Conservation (phyloP, 2,797 vertebrate genomes). For the Emydoidea blandingii region DNA sequence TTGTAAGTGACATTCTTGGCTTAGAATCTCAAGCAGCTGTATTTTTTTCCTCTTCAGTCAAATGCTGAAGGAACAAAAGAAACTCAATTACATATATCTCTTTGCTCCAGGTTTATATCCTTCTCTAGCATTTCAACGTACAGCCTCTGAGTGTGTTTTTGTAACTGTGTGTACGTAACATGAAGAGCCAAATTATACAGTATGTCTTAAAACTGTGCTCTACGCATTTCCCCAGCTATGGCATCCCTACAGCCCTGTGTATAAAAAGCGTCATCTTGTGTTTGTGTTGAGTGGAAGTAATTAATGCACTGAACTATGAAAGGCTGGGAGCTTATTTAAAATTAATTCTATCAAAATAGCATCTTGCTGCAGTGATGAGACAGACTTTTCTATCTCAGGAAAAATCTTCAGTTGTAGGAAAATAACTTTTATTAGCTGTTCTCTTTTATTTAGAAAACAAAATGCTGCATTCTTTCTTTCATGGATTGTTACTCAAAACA, state of each 20-base stretch:
- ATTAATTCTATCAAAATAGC: constrained; percentile 63
- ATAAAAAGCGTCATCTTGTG: neutral
- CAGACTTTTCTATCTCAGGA: neutral
- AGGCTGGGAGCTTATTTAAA: constrained; percentile 69
- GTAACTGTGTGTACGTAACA: neutral
- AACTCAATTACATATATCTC: neutral
- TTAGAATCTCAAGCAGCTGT: neutral
- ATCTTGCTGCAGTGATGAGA: constrained; percentile 43
- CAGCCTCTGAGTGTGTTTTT: neutral
- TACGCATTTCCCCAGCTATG: neutral
- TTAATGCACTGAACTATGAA: constrained; percentile 64
- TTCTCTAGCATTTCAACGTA: constrained; percentile 17
- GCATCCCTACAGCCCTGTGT: neutral
- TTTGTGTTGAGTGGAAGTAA: constrained; percentile 61
- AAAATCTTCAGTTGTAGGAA: constrained; percentile 36
- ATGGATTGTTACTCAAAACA: constrained; percentile 15
- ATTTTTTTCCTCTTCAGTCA: neutral
- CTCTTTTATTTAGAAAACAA: constrained; percentile 21
- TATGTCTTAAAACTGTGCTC: neutral
- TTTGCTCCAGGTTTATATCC: neutral
- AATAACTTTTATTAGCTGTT: constrained; percentile 9
- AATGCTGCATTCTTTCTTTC: neutral
- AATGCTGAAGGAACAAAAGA: constrained; percentile 35
- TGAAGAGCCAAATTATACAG: neutral
- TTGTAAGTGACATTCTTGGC: constrained; percentile 13